Conservation (phyloP, 2,888 invertebrate species). For the Germaria angustata region DNA sequence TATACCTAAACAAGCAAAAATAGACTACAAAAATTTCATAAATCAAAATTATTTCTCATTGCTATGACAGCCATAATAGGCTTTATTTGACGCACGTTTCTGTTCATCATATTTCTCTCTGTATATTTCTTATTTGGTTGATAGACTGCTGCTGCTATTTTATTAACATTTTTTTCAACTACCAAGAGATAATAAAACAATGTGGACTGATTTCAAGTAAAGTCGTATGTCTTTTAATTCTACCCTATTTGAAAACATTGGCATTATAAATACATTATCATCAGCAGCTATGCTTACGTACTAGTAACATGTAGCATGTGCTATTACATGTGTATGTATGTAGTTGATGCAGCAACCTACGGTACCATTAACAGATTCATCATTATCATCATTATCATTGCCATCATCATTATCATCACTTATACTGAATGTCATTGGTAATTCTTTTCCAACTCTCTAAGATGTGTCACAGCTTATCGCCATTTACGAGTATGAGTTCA, state of each 20-base stretch:
- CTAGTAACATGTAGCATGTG: not conserved
- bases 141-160: not conserved
- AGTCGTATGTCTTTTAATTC: slow-evolving; percentile 50
- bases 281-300: not conserved
- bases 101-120: slow-evolving; percentile 41
- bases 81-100: slow-evolving; percentile 73
- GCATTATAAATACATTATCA: slow-evolving; percentile 35
- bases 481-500: not conserved
- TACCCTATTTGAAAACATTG: slow-evolving; percentile 28
- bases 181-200: slow-evolving; percentile 7
- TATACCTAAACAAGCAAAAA: not conserved
- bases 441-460: slow-evolving; percentile 53
- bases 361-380: not conserved
- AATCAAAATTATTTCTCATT: slow-evolving; percentile 77
- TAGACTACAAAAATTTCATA: slow-evolving; percentile 71
- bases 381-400: slow-evolving; percentile 1
- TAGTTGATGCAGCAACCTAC: not conserved
- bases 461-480: slow-evolving; percentile 56
- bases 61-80: slow-evolving; percentile 73
- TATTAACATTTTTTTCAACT: slow-evolving; percentile 16
- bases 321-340: not conserved
- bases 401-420: slow-evolving; percentile 31
- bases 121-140: not conserved
- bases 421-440: slow-evolving; percentile 49
- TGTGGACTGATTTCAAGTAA: slow-evolving; percentile 40